These are phyloP conservation scores for Rhingia rostrata DNA, from an alignment of 2,888 invertebrate genomes.

Conservation along the genomic window DNA sequence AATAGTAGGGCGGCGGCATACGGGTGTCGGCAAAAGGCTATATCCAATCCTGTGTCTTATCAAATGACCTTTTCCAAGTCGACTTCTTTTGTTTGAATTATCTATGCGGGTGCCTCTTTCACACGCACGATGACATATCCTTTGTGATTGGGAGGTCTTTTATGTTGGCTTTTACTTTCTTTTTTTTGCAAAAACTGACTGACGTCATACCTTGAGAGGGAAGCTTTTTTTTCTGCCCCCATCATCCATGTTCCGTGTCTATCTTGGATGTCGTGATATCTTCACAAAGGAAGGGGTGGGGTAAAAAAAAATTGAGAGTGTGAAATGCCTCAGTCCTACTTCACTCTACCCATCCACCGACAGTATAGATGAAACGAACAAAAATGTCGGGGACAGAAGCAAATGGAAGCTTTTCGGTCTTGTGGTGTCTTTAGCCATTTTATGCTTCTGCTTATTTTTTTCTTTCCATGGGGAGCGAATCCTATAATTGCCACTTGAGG, in stretches of 20 bases:
- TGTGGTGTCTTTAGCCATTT: constrained; percentile 31
- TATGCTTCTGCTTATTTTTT: constrained; percentile 7
- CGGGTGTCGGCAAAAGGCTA: not conserved
- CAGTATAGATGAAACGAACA: not conserved
- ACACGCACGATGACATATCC: constrained; percentile 36
- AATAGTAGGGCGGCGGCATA: too few relatives aligned
- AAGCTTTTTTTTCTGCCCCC: constrained; percentile 28
- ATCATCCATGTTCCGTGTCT: not conserved
- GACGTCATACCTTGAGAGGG: constrained; percentile 41
- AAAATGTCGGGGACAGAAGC: not conserved
- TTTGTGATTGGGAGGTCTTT: not conserved
- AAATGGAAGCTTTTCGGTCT: constrained; percentile 34
- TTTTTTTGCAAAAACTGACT: not conserved
- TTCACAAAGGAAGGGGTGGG: too few relatives aligned
- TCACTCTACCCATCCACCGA: constrained; percentile 20
- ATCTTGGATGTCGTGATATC: not conserved
- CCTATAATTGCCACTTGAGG: constrained; percentile 65
- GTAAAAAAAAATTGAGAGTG: not conserved
- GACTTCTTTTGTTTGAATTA: constrained; percentile 13
- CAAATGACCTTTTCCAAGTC: constrained; percentile 31
- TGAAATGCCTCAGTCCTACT: constrained; percentile 43
- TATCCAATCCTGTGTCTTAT: constrained; percentile 9
- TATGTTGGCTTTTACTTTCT: not conserved
- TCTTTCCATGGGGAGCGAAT: constrained; percentile 27
- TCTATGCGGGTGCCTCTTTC: constrained; percentile 13